These are phyloP conservation scores for Gorsachius magnificus DNA, from an alignment of 2,797 vertebrate genomes.

Conservation along the genomic window DNA sequence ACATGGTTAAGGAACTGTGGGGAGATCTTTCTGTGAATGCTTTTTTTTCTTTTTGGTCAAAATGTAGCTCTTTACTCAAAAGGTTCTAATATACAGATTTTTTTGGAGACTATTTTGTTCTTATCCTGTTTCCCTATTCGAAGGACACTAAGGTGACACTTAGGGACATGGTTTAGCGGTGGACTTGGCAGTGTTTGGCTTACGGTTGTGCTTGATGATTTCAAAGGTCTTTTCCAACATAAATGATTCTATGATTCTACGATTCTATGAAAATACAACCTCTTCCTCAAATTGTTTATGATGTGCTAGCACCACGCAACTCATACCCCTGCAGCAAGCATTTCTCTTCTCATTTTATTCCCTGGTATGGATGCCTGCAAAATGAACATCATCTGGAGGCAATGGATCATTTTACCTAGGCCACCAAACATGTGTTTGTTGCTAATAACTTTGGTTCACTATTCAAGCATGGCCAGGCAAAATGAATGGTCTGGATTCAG, in stretches of 20 bases:
- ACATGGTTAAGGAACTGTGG: background rate
- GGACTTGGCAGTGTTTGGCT: no score
- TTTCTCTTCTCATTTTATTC: background rate
- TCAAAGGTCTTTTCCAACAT: no score
- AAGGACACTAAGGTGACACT: background rate
- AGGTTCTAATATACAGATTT: background rate
- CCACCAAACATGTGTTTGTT: slow-evolving; percentile 41
- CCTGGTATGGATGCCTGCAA: background rate
- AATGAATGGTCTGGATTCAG: slow-evolving; percentile 9
- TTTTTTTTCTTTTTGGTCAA: background rate
- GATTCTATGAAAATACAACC: background rate
- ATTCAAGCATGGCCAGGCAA: background rate
- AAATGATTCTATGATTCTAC: no score
- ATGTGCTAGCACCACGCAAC: background rate
- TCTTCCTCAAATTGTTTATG: background rate
- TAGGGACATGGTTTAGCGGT: no score
- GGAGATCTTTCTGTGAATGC: background rate
- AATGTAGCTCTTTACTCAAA: background rate
- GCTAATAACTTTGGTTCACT: slow-evolving; percentile 13
- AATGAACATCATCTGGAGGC: slow-evolving; percentile 35
- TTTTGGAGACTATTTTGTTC: background rate
- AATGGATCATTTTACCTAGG: slow-evolving; percentile 37
- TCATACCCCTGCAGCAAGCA: background rate
- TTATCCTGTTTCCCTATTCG: background rate
- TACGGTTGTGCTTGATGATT: no score